Percentiles rank a stretch among this genome's conserved stretches.
phyloP scores from a whole-genome alignment of 2,113 vertebrate species.

The Theristicus caerulescens region DNA sequence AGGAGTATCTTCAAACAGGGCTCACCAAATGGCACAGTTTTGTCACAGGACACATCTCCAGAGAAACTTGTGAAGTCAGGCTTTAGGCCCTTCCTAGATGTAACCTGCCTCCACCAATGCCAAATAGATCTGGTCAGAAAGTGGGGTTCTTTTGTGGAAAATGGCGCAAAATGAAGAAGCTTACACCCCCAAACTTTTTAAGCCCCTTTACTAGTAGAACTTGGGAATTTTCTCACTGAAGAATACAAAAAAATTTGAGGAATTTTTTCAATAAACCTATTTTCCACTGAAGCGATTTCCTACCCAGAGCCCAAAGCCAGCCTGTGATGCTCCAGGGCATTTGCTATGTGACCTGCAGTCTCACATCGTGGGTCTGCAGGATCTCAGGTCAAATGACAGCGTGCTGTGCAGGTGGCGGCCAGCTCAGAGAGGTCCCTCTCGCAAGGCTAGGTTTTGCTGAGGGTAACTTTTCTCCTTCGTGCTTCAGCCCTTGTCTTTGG shows the following conservation, averaged over 20 bases:
- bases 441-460: not conserved
- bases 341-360: not conserved
- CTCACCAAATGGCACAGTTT: not conserved
- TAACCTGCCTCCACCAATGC: not conserved
- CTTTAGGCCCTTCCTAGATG: not conserved
- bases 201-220: not conserved
- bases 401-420: not conserved
- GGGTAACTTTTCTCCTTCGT: not conserved
- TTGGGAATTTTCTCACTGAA: not conserved
- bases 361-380: not conserved
- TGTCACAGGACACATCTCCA: not conserved
- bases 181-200: not conserved
- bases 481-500: not conserved
- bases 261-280: not conserved
- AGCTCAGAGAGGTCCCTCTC: not conserved
- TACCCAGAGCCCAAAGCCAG: not conserved
- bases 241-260: not conserved
- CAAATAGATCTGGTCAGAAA: not conserved
- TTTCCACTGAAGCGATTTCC: not conserved
- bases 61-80: not conserved
- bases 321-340: not conserved
- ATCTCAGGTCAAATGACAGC: not conserved
- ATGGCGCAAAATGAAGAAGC: not conserved
- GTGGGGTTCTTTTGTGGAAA: not conserved
- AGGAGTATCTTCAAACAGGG: not conserved